Percentiles rank a stretch among this genome's conserved stretches.
phyloP scores from a whole-genome alignment of 2,797 vertebrate genomes.

The Pachyuromys duprasi region DNA sequence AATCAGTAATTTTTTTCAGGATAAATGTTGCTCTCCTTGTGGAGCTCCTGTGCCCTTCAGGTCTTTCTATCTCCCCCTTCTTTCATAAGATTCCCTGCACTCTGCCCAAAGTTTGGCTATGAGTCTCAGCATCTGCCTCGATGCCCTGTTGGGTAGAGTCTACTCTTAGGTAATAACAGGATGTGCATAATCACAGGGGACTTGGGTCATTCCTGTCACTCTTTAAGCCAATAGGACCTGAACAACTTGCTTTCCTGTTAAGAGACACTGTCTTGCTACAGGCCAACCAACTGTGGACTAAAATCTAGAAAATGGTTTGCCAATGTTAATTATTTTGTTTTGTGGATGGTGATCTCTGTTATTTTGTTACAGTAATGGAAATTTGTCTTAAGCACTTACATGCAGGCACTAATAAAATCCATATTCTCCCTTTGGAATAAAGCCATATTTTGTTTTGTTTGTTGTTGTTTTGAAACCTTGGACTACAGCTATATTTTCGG shows the following conservation, averaged over 20 bases:
- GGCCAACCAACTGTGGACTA: neutral
- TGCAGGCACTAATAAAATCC: neutral
- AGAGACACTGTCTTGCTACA: neutral
- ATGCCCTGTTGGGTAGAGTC: too few relatives aligned
- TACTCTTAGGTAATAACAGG: too few relatives aligned
- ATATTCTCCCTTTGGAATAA: neutral
- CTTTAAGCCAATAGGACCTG: neutral
- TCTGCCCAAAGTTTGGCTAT: too few relatives aligned
- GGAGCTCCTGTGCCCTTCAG: neutral
- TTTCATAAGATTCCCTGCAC: too few relatives aligned
- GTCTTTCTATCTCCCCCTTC: too few relatives aligned
- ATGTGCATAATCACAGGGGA: neutral
- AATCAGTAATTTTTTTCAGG: neutral
- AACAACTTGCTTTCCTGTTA: neutral
- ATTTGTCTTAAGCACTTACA: neutral
- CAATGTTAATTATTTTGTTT: neutral
- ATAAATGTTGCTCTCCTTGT: too few relatives aligned
- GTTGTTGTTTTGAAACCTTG: neutral
- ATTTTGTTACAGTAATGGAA: neutral
- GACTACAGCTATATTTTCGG: neutral
- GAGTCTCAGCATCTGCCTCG: too few relatives aligned
- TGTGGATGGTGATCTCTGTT: neutral
- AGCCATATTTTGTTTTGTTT: neutral
- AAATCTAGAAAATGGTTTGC: neutral
- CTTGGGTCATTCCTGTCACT: neutral